Evolutionary conservation across 2,888 invertebrate genomes (phyloP).

Genomic region (Euproctis similis): DNA sequence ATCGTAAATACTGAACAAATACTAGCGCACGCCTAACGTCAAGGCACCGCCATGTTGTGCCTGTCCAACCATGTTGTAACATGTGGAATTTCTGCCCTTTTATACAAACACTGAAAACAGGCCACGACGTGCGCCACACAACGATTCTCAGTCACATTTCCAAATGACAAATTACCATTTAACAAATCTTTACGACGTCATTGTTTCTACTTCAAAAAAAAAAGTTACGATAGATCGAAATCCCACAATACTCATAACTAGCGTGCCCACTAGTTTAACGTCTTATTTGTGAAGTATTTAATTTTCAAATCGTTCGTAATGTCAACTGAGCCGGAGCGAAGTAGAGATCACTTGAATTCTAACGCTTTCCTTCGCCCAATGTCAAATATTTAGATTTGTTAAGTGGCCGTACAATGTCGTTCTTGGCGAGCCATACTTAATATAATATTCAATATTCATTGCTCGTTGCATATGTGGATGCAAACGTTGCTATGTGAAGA

Average conservation of each 20-base stretch:
- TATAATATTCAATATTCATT: conserved; percentile 69
- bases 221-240: conserved; percentile 16
- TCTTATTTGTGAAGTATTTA: conserved; percentile 67
- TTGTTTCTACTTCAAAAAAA: too few species aligned
- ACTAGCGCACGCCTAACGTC: conserved; percentile 45
- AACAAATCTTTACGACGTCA: conserved; percentile 25
- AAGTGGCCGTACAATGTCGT: conserved; percentile 72
- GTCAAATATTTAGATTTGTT: conserved; percentile 73
- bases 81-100: conserved; percentile 56
- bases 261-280: conserved; percentile 45
- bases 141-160: conserved; percentile 17
- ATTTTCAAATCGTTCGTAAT: conserved; percentile 70
- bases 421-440: conserved; percentile 58
- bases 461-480: conserved; percentile 41
- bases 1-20: conserved; percentile 74
- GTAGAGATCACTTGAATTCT: conserved; percentile 74
- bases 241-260: too few species aligned
- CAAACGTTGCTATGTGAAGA: conserved; percentile 38
- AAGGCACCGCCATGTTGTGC: conserved; percentile 37
- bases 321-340: conserved; percentile 63
- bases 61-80: conserved; percentile 45
- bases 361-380: conserved; percentile 74
- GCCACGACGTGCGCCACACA: conserved; percentile 9
- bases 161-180: too few species aligned
- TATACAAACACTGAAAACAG: conserved; percentile 40